These are phyloP conservation scores for Gulo gulo DNA, from an alignment of 2,113 vertebrate genomes.

Conservation along the genomic window DNA sequence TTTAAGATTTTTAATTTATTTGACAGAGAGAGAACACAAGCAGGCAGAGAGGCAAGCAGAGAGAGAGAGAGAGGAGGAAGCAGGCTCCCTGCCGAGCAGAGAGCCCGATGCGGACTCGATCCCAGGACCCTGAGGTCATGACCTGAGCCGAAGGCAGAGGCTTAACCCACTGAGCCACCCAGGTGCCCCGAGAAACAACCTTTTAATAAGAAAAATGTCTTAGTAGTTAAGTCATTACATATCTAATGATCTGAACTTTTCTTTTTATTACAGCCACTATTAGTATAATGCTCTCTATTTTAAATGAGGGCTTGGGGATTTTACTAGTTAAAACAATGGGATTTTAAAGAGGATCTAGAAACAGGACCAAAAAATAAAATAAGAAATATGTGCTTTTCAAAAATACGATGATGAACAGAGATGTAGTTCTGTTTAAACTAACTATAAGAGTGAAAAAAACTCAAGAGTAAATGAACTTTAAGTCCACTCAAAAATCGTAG, in stretches of 20 bases:
- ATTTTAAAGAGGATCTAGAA: not conserved
- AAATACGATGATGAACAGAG: conserved; percentile 14
- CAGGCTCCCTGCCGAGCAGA: no score
- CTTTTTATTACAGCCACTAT: not conserved
- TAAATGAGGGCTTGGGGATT: not conserved
- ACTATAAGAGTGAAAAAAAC: not conserved
- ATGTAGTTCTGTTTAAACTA: conserved; percentile 16
- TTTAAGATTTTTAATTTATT: no score
- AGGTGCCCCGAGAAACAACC: not conserved
- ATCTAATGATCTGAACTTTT: not conserved
- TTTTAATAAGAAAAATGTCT: not conserved
- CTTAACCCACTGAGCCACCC: no score
- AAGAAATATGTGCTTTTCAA: not conserved
- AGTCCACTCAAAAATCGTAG: not conserved
- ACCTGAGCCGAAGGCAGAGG: no score
- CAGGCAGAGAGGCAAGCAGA: no score
- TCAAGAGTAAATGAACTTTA: not conserved
- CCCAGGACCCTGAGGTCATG: no score
- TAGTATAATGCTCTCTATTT: not conserved
- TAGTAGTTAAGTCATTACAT: not conserved
- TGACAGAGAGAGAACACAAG: no score
- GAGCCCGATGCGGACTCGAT: no score
- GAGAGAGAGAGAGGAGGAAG: no score
- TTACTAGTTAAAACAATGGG: not conserved
- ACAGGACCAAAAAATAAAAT: not conserved